Percentiles rank a stretch among this genome's conserved stretches.
phyloP scores from a whole-genome alignment of 2,113 vertebrate species.

The Guaruba guarouba region DNA sequence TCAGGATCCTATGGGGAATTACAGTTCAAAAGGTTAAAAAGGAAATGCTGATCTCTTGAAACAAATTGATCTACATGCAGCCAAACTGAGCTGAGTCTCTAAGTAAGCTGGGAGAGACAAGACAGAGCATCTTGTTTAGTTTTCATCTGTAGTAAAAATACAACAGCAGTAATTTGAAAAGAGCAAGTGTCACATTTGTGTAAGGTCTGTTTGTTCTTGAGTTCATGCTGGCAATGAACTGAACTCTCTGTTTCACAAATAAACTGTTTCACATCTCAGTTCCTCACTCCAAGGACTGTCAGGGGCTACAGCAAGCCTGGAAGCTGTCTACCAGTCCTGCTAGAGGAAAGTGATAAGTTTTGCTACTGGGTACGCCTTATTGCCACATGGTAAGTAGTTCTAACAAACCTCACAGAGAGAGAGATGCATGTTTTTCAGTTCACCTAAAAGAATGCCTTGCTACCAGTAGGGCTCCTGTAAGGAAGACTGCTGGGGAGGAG shows the following conservation, averaged over 20 bases:
- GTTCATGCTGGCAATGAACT: neutral
- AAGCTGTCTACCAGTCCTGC: neutral
- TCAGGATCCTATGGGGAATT: slow-evolving; percentile 19
- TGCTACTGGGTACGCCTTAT: neutral
- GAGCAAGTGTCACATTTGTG: slow-evolving; percentile 45
- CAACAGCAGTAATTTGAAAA: slow-evolving; percentile 33
- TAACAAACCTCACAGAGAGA: neutral
- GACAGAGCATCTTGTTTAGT: slow-evolving; percentile 47
- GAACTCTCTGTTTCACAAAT: slow-evolving; percentile 30
- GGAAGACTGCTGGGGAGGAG: neutral
- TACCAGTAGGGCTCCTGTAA: neutral
- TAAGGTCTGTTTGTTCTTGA: slow-evolving; percentile 45
- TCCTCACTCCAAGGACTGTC: neutral
- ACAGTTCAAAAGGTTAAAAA: slow-evolving; percentile 46
- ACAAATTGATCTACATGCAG: slow-evolving; percentile 45
- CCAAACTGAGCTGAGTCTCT: slow-evolving; percentile 18
- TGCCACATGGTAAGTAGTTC: neutral
- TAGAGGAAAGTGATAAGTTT: neutral
- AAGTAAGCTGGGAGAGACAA: slow-evolving; percentile 34
- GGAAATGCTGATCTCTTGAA: slow-evolving; percentile 46
- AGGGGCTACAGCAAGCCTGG: neutral
- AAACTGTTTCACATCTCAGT: neutral
- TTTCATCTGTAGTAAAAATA: slow-evolving; percentile 55
- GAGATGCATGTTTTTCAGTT: neutral
- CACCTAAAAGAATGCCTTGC: neutral